A percentile compares a stretch with the other conserved stretches of the same genome.
Evolutionary conservation across 2,797 vertebrate species (phyloP).

Genomic region (Ispidina picta): DNA sequence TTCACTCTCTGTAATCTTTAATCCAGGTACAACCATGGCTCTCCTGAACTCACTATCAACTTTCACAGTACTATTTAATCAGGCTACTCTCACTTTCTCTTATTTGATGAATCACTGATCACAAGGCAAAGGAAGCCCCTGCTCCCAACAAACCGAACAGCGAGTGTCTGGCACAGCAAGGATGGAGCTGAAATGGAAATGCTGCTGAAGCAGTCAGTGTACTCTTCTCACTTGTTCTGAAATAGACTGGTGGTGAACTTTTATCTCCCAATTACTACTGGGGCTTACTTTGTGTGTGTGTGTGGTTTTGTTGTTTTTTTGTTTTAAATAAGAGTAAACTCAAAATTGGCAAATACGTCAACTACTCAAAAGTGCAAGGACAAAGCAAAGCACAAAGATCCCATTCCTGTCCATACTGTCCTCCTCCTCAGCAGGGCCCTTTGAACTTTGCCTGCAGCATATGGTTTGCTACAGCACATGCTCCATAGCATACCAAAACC

Average conservation of each 20-base stretch:
- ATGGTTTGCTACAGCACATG: neutral
- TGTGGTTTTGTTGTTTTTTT: too few species aligned
- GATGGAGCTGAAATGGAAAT: neutral
- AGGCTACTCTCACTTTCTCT: neutral
- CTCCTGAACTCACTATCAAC: neutral
- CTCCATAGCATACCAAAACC: neutral
- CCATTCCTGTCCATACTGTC: accelerated
- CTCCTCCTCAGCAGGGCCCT: neutral
- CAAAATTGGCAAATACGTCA: neutral
- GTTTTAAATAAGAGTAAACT: neutral
- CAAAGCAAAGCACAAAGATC: neutral
- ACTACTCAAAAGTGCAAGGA: neutral
- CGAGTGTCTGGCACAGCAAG: accelerated
- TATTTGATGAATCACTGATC: neutral
- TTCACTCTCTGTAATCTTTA: neutral
- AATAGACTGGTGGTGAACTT: neutral
- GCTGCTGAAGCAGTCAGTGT: neutral
- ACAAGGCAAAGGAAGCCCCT: neutral
- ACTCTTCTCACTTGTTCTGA: neutral
- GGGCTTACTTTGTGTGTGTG: too few species aligned
- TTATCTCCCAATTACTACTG: neutral
- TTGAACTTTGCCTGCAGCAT: neutral
- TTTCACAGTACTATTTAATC: neutral
- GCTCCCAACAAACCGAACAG: neutral
- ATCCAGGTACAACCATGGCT: neutral